Conservation (phyloP, 2,888 invertebrate genomes). For the Rhabditophanes sp. region DNA sequence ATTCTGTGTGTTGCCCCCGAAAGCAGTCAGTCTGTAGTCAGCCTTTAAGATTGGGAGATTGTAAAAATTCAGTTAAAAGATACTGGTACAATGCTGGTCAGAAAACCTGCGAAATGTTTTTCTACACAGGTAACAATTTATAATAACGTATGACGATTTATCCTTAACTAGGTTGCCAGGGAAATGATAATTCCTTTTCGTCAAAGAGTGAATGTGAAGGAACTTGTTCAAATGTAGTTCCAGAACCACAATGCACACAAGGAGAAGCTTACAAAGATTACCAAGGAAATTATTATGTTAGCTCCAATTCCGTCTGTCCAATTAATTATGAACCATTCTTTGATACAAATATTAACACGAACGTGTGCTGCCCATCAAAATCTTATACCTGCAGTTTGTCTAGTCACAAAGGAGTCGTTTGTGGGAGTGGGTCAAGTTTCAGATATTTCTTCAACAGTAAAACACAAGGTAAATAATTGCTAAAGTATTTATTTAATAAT, state of each 20-base stretch:
- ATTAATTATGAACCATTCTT: constrained; percentile 35
- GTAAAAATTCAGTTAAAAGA: constrained; percentile 36
- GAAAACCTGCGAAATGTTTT: constrained; percentile 33
- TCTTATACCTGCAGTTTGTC: constrained; percentile 41
- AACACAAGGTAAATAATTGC: constrained; percentile 24
- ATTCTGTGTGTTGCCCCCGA: constrained; percentile 41
- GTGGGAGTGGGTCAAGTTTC: constrained; percentile 39
- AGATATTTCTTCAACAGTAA: constrained; percentile 39
- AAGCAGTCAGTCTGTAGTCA: constrained; percentile 43
- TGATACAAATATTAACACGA: constrained; percentile 40
- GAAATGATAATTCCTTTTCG: constrained; percentile 41
- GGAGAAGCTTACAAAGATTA: constrained; percentile 44
- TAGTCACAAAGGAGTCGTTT: constrained; percentile 37
- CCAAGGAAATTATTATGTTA: constrained; percentile 40
- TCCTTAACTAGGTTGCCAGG: constrained; percentile 39
- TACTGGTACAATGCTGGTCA: constrained; percentile 42
- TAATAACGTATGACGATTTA: constrained; percentile 11
- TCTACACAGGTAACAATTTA: background rate
- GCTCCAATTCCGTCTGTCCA: constrained; percentile 33
- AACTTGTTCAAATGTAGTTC: constrained; percentile 41
- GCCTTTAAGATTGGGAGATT: constrained; percentile 42
- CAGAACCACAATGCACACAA: constrained; percentile 43
- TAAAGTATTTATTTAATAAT: constrained; percentile 4
- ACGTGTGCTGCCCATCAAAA: constrained; percentile 43
- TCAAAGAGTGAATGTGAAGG: constrained; percentile 40